A percentile compares a stretch with the other conserved stretches of the same genome.
Conservation (phyloP, 2,797 vertebrate genomes). For the Falco biarmicus region DNA sequence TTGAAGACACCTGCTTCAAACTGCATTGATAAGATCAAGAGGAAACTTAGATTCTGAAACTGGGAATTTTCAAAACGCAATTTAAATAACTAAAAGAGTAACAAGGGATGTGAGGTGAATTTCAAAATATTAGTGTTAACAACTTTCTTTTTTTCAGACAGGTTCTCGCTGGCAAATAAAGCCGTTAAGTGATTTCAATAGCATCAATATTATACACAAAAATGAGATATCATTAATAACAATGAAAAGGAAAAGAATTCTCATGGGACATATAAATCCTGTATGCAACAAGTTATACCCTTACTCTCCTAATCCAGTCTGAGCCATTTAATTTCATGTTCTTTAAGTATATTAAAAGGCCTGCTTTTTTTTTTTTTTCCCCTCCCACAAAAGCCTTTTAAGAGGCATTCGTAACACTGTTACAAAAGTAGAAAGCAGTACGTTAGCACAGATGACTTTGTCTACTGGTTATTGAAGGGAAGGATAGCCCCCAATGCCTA, state of each 20-base stretch:
- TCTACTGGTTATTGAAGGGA: neutral
- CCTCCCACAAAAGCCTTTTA: neutral
- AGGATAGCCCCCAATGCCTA: neutral
- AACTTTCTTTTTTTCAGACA: conserved; percentile 28
- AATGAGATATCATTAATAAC: conserved; percentile 37
- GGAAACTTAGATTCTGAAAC: conserved; percentile 9
- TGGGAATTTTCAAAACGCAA: neutral
- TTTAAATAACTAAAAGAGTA: conserved; percentile 32
- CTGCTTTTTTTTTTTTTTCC: neutral
- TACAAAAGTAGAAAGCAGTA: conserved; percentile 11
- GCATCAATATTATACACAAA: conserved; percentile 53
- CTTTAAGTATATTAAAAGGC: conserved; percentile 6
- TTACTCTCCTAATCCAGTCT: conserved; percentile 18
- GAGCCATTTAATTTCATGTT: conserved; percentile 30
- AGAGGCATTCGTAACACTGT: neutral
- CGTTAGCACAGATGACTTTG: neutral
- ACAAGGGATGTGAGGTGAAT: conserved; percentile 45
- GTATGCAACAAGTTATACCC: conserved; percentile 24
- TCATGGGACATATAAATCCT: neutral
- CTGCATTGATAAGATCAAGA: neutral
- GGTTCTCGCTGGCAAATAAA: conserved; percentile 53
- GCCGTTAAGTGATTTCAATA: conserved; percentile 13
- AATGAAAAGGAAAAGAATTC: conserved; percentile 52
- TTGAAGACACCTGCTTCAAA: neutral
- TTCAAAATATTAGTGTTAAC: conserved; percentile 52